phyloP scores from a whole-genome alignment of 1,140 invertebrate species.

The Papilio glaucus region DNA sequence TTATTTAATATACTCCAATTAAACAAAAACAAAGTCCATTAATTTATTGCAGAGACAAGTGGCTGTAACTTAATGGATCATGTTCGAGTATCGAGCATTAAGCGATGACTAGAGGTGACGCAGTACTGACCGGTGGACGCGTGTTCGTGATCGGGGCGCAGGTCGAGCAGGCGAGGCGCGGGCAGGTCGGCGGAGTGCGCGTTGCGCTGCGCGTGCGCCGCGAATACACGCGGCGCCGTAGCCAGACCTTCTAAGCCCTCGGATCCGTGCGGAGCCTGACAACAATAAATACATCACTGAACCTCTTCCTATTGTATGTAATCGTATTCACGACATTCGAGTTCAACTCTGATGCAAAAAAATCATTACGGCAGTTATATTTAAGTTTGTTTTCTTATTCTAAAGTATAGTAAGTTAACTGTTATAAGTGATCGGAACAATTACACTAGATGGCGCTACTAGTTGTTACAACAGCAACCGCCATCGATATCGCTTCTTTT shows the following conservation, averaged over 20 bases:
- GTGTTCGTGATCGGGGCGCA: slow-evolving; percentile 44
- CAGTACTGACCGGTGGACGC: slow-evolving; percentile 50
- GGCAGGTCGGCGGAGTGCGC: slow-evolving; percentile 86
- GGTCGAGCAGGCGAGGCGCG: slow-evolving; percentile 66
- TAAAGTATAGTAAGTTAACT: no score
- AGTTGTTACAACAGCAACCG: no score
- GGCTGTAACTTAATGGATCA: background rate
- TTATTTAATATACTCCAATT: no score
- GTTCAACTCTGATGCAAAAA: no score
- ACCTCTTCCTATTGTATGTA: background rate
- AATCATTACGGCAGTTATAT: no score
- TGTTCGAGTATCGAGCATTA: background rate
- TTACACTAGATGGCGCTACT: no score
- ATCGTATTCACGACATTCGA: no score
- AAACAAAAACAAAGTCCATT: no score
- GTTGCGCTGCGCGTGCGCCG: slow-evolving; percentile 86
- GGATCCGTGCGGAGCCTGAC: slow-evolving; percentile 30
- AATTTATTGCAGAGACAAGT: no score
- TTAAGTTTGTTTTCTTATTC: no score
- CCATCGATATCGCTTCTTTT: no score
- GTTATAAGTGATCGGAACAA: no score
- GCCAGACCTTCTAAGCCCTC: slow-evolving; percentile 41
- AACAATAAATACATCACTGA: background rate
- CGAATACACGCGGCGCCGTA: slow-evolving; percentile 69
- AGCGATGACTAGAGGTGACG: background rate